Conservation (phyloP, 2,888 invertebrate genomes). For the Idaea straminata region DNA sequence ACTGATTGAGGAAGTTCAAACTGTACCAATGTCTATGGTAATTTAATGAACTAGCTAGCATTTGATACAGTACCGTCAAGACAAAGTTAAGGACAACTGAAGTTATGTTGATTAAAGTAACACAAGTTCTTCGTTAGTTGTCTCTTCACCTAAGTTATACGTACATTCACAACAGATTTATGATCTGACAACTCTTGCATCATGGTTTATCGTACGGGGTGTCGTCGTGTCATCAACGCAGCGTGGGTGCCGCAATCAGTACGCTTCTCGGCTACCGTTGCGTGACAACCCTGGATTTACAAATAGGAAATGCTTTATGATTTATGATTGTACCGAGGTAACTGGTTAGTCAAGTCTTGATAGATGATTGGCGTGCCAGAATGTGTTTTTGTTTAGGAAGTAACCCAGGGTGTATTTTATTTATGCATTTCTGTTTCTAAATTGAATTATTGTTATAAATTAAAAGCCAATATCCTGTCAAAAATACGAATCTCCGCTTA, state of each 20-base stretch:
- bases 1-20: no score
- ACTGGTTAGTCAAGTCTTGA: not conserved
- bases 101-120: not conserved
- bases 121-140: not conserved
- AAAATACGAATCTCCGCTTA: not conserved
- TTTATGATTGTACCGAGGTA: slow-evolving; percentile 23
- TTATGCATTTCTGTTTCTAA: not conserved
- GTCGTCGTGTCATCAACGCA: slow-evolving; percentile 28
- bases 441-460: not conserved
- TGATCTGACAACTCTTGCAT: slow-evolving; percentile 4
- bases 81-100: not conserved
- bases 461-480: not conserved
- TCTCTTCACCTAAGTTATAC: not conserved
- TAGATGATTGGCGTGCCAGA: slow-evolving; percentile 4
- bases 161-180: not conserved
- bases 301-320: slow-evolving; percentile 31
- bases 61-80: not conserved
- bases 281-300: slow-evolving; percentile 26
- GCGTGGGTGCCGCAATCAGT: slow-evolving; percentile 36
- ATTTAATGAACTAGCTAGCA: no score
- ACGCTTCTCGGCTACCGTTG: slow-evolving; percentile 25
- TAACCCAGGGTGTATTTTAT: not conserved
- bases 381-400: not conserved
- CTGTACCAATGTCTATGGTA: no score
- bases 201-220: slow-evolving; percentile 32